Percentiles rank a stretch among this genome's conserved stretches.
phyloP scores from a whole-genome alignment of 2,888 invertebrate genomes.

The Megalurothrips usitatus region DNA sequence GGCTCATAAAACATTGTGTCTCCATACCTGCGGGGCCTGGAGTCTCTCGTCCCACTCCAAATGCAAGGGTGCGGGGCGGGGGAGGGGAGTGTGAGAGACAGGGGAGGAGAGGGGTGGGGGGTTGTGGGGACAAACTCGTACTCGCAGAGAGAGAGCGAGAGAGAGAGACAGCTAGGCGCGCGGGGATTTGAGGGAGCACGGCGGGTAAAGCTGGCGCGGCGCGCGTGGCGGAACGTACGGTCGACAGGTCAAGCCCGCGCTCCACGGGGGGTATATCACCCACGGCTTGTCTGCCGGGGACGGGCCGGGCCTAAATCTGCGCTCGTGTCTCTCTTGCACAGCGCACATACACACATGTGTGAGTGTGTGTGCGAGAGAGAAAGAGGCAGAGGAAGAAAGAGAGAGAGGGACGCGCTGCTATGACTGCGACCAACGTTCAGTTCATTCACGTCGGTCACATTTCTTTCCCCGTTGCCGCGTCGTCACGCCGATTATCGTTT shows the following conservation, averaged over 20 bases:
- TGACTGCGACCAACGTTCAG: too few relatives aligned
- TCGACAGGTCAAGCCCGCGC: neutral
- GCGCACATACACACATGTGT: too few relatives aligned
- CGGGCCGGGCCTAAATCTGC: neutral
- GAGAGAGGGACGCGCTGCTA: too few relatives aligned
- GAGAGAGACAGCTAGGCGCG: slow-evolving; percentile 21
- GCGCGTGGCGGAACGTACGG: neutral
- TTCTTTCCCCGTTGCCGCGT: too few relatives aligned
- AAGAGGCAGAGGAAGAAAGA: too few relatives aligned
- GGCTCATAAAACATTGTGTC: slow-evolving; percentile 28
- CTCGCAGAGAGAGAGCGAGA: neutral
- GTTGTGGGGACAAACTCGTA: neutral
- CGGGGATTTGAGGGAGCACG: neutral
- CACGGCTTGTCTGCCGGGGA: neutral
- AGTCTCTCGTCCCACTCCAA: neutral
- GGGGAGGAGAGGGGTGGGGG: neutral
- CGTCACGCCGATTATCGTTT: too few relatives aligned
- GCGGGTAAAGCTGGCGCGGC: neutral
- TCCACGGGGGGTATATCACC: neutral
- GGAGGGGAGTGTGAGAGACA: neutral
- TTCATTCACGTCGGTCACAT: too few relatives aligned
- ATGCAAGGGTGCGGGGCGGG: neutral
- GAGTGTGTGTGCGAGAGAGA: too few relatives aligned
- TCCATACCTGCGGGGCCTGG: slow-evolving; percentile 29
- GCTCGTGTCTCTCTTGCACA: too few relatives aligned